Percentiles rank a stretch among this genome's conserved stretches.
Conservation (phyloP, 2,888 invertebrate genomes). For the Andrena trimmerana region DNA sequence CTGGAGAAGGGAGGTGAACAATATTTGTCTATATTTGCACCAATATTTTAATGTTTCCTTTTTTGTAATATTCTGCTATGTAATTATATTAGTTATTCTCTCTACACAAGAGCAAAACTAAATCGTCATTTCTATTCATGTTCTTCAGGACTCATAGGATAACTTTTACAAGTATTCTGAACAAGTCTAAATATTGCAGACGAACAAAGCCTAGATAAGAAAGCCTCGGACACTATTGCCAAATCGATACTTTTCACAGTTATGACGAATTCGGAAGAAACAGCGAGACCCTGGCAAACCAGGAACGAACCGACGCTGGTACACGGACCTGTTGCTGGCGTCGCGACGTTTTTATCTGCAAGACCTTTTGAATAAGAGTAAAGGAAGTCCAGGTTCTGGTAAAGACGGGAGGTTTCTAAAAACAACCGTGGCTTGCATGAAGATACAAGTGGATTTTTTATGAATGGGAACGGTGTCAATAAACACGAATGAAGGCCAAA, state of each 20-base stretch:
- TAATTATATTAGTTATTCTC: not conserved
- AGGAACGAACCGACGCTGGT: not conserved
- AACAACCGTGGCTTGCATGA: conserved; percentile 8
- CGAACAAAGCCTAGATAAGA: not conserved
- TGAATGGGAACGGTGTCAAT: not conserved
- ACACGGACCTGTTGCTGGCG: conserved; percentile 64
- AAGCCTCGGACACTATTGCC: not conserved
- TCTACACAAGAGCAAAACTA: not conserved
- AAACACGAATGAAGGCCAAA: not conserved
- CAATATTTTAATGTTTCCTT: not conserved
- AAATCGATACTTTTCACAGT: conserved; percentile 1
- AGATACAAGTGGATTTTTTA: not conserved
- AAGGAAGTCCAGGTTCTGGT: conserved; percentile 24
- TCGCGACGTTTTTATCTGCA: conserved; percentile 59
- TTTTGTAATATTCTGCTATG: not conserved
- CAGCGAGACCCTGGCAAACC: not conserved
- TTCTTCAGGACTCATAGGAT: no score
- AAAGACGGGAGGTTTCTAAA: conserved; percentile 14
- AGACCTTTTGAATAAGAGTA: conserved; percentile 51
- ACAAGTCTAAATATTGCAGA: not conserved
- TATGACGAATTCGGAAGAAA: conserved; percentile 18
- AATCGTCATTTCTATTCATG: not conserved
- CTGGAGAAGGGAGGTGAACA: no score
- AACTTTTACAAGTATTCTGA: not conserved
- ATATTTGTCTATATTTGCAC: no score